Conservation (phyloP, 2,888 invertebrate species). For the Chloromyia formosa region DNA sequence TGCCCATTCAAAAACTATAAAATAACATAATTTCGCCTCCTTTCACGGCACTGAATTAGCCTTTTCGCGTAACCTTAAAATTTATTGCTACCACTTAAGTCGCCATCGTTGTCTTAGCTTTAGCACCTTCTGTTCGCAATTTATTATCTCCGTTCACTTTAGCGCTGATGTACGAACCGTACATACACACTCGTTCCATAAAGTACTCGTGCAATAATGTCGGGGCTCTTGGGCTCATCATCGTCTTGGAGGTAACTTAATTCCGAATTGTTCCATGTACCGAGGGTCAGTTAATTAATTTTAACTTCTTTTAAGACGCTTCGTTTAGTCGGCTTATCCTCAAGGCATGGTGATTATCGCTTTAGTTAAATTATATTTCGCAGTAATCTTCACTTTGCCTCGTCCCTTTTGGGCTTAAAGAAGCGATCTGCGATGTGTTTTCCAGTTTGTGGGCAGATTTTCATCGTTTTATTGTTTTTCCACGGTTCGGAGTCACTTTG, state of each 20-base stretch:
- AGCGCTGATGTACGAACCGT: slow-evolving; percentile 17
- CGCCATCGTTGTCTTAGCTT: slow-evolving; percentile 28
- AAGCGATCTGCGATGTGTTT: no score
- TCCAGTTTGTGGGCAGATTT: no score
- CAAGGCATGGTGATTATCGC: slow-evolving; percentile 31
- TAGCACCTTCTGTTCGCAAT: slow-evolving; percentile 34
- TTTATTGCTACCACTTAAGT: slow-evolving; percentile 33
- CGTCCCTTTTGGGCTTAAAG: no score
- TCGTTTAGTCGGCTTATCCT: slow-evolving; percentile 37
- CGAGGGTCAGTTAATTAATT: slow-evolving; percentile 47
- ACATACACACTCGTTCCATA: background rate
- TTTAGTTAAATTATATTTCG: slow-evolving; percentile 42
- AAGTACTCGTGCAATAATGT: background rate
- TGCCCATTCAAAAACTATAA: background rate
- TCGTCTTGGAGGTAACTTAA: slow-evolving; percentile 43
- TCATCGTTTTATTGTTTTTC: no score
- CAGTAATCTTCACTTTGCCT: slow-evolving; percentile 28
- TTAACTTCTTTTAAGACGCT: slow-evolving; percentile 47
- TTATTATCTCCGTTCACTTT: slow-evolving; percentile 25
- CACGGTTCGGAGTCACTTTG: no score
- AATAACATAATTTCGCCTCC: background rate
- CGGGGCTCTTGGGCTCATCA: slow-evolving; percentile 5
- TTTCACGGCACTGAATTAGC: background rate
- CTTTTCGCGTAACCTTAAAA: slow-evolving; percentile 20
- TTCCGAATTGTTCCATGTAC: slow-evolving; percentile 47